Evolutionary conservation across 2,113 vertebrate species (phyloP), one percentile per base, ranked within the genome.

Genomic region (Tylochromis polylepis): DNA sequence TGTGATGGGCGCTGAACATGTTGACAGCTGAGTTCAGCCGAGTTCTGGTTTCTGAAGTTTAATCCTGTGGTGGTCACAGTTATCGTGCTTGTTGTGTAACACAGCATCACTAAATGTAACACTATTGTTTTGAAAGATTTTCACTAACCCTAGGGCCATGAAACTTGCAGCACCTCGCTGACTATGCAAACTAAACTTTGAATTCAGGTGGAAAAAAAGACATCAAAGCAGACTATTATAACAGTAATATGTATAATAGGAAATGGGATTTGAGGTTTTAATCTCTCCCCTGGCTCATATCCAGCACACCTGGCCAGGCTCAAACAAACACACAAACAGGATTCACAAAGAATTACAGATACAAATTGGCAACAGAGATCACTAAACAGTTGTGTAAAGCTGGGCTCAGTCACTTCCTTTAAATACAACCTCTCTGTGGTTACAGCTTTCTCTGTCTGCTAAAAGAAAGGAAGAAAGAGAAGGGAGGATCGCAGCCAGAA

Each of bases 241-340:
- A 83, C 79, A 77, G 83, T 84, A 72, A 82, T 92, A 94, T 89
- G 79, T 89, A 94, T 92, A 84, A 94, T 88, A 94, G 95, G 93
- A 95, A 95, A 94, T 90, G 90, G 81, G 89, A 94, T 95, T 94
- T 92, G 87, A 91, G 72, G 86, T 93, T 94, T 93, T 88, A 92
- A 94, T 91, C 92, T 89, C 8, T 24, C 46, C 24, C 34, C 78
- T 95, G 94, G 95, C 93, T 62, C 7, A 1, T 58, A 51, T 79
- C 93, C 95, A 95, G 88, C 93, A 89, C 95, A 95, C 95, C 95
- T 95, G 95, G 95, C 86, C 58, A 6, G 82, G 91, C 93, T 92
- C 93, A 92, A 89, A 94, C 93, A 94, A 95, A 95, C 93, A 93
- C 94, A 93, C 92, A 93, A 94, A 94, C 91, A 94, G 93, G 93